phyloP scores from a whole-genome alignment of 35 echinoderm and acorn worm genomes.

The Acanthaster planci region DNA sequence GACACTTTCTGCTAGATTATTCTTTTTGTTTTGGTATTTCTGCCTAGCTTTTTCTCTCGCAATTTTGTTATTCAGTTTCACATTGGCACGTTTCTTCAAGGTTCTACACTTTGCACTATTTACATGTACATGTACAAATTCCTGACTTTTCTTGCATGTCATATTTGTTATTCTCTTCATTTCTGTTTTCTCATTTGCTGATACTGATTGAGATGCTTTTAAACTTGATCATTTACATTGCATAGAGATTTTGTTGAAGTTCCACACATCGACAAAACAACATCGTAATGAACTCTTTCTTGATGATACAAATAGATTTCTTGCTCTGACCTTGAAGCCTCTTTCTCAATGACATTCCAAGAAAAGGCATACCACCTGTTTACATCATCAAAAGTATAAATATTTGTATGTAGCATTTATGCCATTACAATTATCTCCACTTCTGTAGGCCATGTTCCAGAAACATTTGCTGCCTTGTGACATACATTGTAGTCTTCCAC shows the following conservation, averaged over 20 bases:
- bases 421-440: slow-evolving; percentile 30
- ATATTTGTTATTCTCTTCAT: background rate
- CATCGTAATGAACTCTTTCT: slow-evolving; percentile 1
- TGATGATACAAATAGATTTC: background rate
- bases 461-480: background rate
- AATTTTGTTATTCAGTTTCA: background rate
- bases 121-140: background rate
- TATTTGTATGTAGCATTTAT: slow-evolving; percentile 33
- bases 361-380: slow-evolving; percentile 6
- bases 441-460: background rate
- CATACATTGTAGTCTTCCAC: background rate
- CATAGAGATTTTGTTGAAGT: background rate
- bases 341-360: background rate
- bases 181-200: background rate
- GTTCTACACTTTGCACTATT: background rate
- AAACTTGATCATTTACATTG: background rate
- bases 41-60: background rate
- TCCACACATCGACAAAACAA: background rate
- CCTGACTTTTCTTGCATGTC: background rate
- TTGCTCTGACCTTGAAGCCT: background rate
- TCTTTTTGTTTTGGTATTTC: no score
- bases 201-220: background rate
- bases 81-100: background rate
- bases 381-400: slow-evolving; percentile 44
- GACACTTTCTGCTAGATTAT: no score